A percentile compares a stretch with the other conserved stretches of the same genome.
Evolutionary conservation across 2,888 invertebrate species (phyloP).

Genomic region (Allacma fusca): DNA sequence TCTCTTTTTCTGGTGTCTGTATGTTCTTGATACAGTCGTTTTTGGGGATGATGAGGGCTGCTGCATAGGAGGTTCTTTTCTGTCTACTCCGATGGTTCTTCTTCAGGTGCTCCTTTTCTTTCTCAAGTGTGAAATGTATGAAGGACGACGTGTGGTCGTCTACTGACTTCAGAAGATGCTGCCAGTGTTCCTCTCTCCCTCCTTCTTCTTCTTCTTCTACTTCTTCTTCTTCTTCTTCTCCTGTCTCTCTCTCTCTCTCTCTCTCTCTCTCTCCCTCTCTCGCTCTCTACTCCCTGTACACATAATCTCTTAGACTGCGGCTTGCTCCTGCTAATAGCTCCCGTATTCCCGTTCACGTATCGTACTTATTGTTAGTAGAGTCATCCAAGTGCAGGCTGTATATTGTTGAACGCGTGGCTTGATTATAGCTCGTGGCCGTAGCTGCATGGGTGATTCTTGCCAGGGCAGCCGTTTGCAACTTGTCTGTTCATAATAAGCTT

Average conservation of each 20-base stretch:
- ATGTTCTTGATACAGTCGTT: not conserved
- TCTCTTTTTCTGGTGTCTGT: not conserved
- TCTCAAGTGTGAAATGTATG: constrained; percentile 51
- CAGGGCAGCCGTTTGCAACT: constrained; percentile 30
- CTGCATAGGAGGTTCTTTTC: not conserved
- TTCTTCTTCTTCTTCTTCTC: too few relatives aligned
- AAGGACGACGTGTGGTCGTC: constrained; percentile 54
- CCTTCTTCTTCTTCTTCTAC: not conserved
- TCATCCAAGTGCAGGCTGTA: constrained; percentile 23
- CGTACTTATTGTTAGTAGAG: constrained; percentile 21
- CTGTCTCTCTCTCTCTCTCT: not conserved
- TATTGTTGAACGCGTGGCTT: constrained; percentile 43
- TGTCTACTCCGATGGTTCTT: constrained; percentile 23
- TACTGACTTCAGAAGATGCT: constrained; percentile 33
- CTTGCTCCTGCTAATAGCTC: not conserved
- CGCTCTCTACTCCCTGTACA: too few relatives aligned
- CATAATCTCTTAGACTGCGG: not conserved
- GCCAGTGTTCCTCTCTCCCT: constrained; percentile 24
- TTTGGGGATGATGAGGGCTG: not conserved
- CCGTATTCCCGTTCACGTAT: not conserved
- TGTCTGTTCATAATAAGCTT: constrained; percentile 10
- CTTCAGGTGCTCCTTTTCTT: constrained; percentile 45
- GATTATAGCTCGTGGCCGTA: constrained; percentile 40
- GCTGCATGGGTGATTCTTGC: constrained; percentile 34
- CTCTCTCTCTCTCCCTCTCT: too few relatives aligned